These are phyloP conservation scores for Trachemys scripta DNA, from an alignment of 2,113 vertebrate species.

Conservation along the genomic window DNA sequence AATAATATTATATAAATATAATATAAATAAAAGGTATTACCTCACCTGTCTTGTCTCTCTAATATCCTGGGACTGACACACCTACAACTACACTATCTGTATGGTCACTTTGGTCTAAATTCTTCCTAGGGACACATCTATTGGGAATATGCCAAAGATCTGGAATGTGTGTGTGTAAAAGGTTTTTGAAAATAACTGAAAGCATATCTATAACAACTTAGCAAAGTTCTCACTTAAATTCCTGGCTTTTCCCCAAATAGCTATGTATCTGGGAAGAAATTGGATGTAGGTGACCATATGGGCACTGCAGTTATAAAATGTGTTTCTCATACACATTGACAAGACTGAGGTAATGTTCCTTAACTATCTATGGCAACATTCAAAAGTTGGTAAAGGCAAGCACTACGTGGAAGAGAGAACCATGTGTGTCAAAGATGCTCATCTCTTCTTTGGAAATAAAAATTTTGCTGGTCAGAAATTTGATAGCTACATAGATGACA, in stretches of 20 bases:
- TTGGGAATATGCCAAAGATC: not conserved
- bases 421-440: not conserved
- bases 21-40: not conserved
- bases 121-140: not conserved
- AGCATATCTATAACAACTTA: not conserved
- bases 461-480: not conserved
- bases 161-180: not conserved
- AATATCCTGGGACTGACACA: not conserved
- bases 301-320: not conserved
- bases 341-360: not conserved
- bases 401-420: not conserved
- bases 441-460: not conserved
- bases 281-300: not conserved
- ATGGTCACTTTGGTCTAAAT: not conserved
- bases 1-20: not conserved
- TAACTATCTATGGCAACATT: not conserved
- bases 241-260: not conserved
- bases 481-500: not conserved
- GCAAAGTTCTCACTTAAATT: not conserved
- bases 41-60: not conserved
- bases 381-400: not conserved
- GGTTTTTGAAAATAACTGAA: not conserved
- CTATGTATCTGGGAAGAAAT: not conserved
- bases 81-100: not conserved
- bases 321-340: not conserved